phyloP scores from a whole-genome alignment of 2,797 vertebrate species.

The Coregonus ussuriensis region DNA sequence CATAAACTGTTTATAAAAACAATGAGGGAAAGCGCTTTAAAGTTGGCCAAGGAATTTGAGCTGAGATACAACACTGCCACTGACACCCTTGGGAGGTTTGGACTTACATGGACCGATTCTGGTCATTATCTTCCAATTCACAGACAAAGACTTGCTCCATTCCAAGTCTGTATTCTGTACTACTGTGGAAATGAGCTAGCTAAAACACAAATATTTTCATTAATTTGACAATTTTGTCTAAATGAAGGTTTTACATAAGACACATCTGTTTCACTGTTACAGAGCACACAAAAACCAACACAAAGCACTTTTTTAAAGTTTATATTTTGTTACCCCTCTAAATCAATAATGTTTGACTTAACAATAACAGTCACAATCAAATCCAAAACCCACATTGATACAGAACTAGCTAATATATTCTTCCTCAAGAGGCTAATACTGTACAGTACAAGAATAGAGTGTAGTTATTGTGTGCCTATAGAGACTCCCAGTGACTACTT shows the following conservation, averaged over 20 bases:
- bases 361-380: neutral
- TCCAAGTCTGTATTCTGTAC: neutral
- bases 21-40: slow-evolving; percentile 63
- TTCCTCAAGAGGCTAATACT: neutral
- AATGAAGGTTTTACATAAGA: neutral
- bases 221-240: neutral
- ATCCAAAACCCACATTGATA: neutral
- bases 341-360: slow-evolving; percentile 5
- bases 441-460: neutral
- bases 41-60: slow-evolving; percentile 56
- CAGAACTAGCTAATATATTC: neutral
- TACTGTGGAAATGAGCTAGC: neutral
- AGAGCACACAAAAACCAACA: neutral
- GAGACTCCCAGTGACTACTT: neutral
- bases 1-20: slow-evolving; percentile 72
- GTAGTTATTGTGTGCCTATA: neutral
- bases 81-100: slow-evolving; percentile 48
- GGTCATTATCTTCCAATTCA: slow-evolving; percentile 20
- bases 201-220: neutral
- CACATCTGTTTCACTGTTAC: neutral
- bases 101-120: slow-evolving; percentile 31
- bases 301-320: neutral
- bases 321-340: neutral
- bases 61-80: slow-evolving; percentile 33
- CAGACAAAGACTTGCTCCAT: neutral